Percentiles rank a stretch among this genome's conserved stretches.
These are phyloP conservation scores for Tychaedon coryphoeus DNA, from an alignment of 2,113 vertebrate genomes.

Conservation along the genomic window DNA sequence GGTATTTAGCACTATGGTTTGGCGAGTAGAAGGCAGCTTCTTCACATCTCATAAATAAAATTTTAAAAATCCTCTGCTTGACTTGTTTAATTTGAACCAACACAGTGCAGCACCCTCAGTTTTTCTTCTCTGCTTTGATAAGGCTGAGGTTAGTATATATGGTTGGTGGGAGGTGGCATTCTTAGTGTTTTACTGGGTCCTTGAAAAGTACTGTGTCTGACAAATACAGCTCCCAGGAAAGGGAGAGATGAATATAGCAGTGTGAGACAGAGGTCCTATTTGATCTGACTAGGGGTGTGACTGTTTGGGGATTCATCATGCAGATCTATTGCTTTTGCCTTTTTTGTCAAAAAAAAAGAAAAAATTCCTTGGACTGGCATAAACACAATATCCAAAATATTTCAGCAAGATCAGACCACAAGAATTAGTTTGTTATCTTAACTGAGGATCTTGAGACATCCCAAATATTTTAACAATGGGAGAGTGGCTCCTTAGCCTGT, in stretches of 20 bases:
- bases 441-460: not conserved
- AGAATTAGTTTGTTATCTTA: not conserved
- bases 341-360: slow-evolving; percentile 1
- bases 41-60: slow-evolving; percentile 57
- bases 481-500: not conserved
- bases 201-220: slow-evolving; percentile 30
- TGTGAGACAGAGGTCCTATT: slow-evolving; percentile 55
- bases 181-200: not conserved
- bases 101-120: not conserved
- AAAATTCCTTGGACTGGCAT: slow-evolving; percentile 10
- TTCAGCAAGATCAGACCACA: slow-evolving; percentile 10
- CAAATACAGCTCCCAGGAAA: slow-evolving; percentile 17
- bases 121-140: not conserved
- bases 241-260: not conserved
- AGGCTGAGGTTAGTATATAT: not conserved
- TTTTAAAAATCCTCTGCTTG: not conserved
- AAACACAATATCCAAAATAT: slow-evolving; percentile 2
- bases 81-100: not conserved
- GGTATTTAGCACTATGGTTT: slow-evolving; percentile 54
- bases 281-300: not conserved
- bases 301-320: not conserved
- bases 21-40: slow-evolving; percentile 32
- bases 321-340: not conserved
- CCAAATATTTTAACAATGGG: slow-evolving; percentile 1
- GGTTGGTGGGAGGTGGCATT: not conserved